Evolutionary conservation across 2,888 invertebrate species (phyloP).

Genomic region (Dicroscelio sp.): DNA sequence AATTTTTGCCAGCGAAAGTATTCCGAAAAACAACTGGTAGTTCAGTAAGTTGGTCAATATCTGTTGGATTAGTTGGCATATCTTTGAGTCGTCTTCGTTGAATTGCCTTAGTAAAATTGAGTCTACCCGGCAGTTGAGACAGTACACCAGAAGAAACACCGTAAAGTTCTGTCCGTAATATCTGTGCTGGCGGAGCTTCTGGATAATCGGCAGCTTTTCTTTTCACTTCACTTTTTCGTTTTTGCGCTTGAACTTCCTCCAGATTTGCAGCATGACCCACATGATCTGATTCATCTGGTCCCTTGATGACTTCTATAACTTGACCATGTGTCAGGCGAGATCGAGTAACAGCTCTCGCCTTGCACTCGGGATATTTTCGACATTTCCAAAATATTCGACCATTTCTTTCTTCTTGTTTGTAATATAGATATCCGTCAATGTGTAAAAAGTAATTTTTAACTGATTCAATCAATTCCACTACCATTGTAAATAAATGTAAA

Average conservation of each 20-base stretch:
- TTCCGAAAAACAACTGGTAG: not conserved
- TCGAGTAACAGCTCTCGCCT: not conserved
- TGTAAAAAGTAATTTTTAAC: not conserved
- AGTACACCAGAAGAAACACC: not conserved
- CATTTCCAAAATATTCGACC: conserved; percentile 34
- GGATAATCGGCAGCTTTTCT: not conserved
- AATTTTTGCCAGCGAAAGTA: not conserved
- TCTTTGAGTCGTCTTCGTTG: too few relatives aligned
- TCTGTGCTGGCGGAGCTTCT: not conserved
- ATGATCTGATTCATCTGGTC: not conserved
- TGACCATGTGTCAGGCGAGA: not conserved
- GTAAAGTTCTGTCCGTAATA: not conserved
- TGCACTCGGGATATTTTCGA: conserved; percentile 23
- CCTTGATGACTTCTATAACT: not conserved
- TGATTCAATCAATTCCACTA: not conserved
- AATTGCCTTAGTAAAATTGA: not conserved
- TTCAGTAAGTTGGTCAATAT: not conserved
- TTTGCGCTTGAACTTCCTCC: not conserved
- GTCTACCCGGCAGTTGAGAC: not conserved
- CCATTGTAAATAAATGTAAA: too few relatives aligned
- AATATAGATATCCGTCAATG: not conserved
- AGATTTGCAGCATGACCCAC: not conserved
- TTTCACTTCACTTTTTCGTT: not conserved
- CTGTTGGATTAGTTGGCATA: too few relatives aligned
- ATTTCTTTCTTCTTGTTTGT: conserved; percentile 6